Evolutionary conservation across 2,888 invertebrate species (phyloP).

Genomic region (Megastigmus dorsalis): DNA sequence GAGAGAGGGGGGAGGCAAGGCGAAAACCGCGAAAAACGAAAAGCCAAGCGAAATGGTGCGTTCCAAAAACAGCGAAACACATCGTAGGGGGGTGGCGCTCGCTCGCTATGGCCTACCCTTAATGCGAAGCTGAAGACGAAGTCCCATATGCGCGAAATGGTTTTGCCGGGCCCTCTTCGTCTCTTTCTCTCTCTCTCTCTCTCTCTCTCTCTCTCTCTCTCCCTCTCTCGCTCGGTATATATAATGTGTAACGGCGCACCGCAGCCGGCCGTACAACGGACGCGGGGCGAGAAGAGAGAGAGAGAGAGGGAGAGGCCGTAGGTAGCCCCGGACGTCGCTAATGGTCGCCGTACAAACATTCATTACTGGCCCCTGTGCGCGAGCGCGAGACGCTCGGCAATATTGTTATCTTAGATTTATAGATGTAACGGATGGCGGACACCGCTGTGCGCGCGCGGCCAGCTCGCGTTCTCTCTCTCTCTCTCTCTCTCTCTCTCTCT

Average conservation of each 20-base stretch:
- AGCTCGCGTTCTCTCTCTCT: constrained; percentile 48
- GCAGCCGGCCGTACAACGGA: constrained; percentile 10
- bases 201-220: constrained; percentile 9
- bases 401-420: constrained; percentile 74
- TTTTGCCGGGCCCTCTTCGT: constrained; percentile 62
- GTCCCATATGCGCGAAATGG: constrained; percentile 71
- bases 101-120: constrained; percentile 40
- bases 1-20: too few relatives aligned
- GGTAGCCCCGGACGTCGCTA: constrained; percentile 63
- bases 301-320: constrained; percentile 2
- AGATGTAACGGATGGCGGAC: constrained; percentile 73
- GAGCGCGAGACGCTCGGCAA: constrained; percentile 64
- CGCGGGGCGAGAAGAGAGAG: constrained; percentile 5
- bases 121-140: constrained; percentile 57
- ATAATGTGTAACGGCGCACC: constrained; percentile 20
- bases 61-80: not conserved
- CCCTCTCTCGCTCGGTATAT: too few relatives aligned
- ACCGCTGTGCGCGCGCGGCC: constrained; percentile 42
- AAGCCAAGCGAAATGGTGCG: too few relatives aligned
- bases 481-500: not conserved
- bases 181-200: constrained; percentile 47
- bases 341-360: constrained; percentile 73
- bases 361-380: constrained; percentile 65
- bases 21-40: too few relatives aligned
- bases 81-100: not conserved